Conservation (phyloP, 2,113 vertebrate genomes). For the Anhinga rufa region DNA sequence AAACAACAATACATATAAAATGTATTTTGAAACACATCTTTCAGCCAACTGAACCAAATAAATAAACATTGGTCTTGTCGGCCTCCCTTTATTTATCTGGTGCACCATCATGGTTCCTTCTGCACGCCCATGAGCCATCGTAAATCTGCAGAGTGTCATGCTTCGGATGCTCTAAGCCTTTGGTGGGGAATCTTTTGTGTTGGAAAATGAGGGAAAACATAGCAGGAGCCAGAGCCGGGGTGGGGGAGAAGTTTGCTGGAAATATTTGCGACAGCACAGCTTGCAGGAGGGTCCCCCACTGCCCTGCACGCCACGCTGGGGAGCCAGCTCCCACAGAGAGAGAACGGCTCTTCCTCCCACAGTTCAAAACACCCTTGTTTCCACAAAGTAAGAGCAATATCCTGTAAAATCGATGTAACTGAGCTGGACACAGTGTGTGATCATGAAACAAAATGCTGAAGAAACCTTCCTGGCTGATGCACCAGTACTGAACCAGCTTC, state of each 20-base stretch:
- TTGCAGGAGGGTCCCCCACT: neutral
- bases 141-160: neutral
- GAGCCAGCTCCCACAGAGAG: neutral
- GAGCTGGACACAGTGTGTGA: neutral
- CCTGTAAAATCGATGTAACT: fast-evolving
- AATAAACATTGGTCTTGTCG: neutral
- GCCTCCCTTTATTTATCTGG: neutral
- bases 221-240: neutral
- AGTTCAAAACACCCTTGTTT: neutral
- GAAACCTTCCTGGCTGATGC: neutral
- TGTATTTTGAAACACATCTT: neutral
- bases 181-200: neutral
- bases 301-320: fast-evolving
- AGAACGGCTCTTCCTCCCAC: neutral
- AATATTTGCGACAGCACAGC: neutral
- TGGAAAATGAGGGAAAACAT: neutral
- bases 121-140: neutral
- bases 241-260: neutral
- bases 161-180: neutral
- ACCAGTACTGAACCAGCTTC: neutral
- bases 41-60: neutral
- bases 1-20: neutral
- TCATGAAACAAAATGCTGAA: fast-evolving
- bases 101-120: neutral
- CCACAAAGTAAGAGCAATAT: neutral